Evolutionary conservation across 2,888 invertebrate species (phyloP), one percentile per base, ranked within the genome.

Genomic region (Axea sp.): DNA sequence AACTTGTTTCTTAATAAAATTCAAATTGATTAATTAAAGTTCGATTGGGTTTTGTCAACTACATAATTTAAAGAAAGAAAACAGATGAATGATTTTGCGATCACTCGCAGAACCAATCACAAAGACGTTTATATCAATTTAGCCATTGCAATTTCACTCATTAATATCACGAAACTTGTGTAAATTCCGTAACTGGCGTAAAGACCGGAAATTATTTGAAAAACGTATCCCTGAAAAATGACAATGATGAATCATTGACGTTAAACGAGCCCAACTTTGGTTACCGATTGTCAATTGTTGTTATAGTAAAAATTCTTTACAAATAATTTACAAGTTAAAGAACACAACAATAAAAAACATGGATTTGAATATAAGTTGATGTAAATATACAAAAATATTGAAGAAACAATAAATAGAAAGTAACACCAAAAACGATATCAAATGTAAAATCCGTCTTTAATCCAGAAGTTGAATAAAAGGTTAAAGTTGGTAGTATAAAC

Each of bases 191-290:
- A 5, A 35, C 28, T 35, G 41, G 7, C n/a, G n/a, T 12, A 35
- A 62, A 62, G 6, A 41, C 57, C 49, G 24, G n/a, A 15, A 35
- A 12, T 57, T 49, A 41, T 30, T 51, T 37, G 28, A 59, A 59
- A 72, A 72, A 72, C 72, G 72, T 65, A 53, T 65, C 72, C 72
- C 72, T 72, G 72, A 72, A 72, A 72, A 72, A 65, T 72, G 72
- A 72, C 73, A 41, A 73, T 60, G 67, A 73, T 72, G 72, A 72
- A 65, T 19, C 71, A 51, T 45, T 73, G 55, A 67, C 22, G 17
- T 73, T 67, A 73, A 64, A 72, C 59, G 45, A 55, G 62, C 67
- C 73, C 67, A 60, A 67, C 73, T 73, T 73, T 73, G 60, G 67
- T 62, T 59, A 65, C 59, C 65, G 19, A 15, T 19, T 2, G 3